Conservation (phyloP, 2,113 vertebrate species). For the Ginglymostoma cirratum region DNA sequence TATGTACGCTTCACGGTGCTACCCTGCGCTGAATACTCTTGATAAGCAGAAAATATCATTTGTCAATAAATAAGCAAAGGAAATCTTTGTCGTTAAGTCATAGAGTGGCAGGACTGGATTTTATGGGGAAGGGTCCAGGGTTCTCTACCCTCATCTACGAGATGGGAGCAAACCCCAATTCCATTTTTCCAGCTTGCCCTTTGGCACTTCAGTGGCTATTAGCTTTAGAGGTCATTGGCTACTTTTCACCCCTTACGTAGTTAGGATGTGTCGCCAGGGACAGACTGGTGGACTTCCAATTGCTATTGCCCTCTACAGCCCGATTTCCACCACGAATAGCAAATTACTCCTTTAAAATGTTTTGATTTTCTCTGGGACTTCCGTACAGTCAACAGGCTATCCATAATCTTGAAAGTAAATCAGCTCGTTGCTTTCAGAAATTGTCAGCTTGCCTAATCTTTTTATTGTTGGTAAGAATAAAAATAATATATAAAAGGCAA, state of each 20-base stretch:
- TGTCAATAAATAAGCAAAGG: neutral
- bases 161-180: too few species aligned
- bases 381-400: neutral
- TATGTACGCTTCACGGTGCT: neutral
- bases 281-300: neutral
- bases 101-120: neutral
- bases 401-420: neutral
- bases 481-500: neutral
- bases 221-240: neutral
- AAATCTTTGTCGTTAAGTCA: neutral
- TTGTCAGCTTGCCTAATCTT: neutral
- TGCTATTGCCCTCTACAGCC: neutral
- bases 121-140: too few species aligned
- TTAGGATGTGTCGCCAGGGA: neutral
- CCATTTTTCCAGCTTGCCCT: neutral
- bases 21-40: neutral
- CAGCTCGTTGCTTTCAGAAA: neutral
- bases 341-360: neutral
- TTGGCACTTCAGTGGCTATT: too few species aligned
- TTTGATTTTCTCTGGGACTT: neutral
- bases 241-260: too few species aligned
- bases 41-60: neutral
- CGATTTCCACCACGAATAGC: too few species aligned
- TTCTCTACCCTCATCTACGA: too few species aligned
- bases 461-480: neutral